Evolutionary conservation across 2,113 vertebrate species (phyloP), one percentile per base, ranked within the genome.

Genomic region (Arenaria interpres): DNA sequence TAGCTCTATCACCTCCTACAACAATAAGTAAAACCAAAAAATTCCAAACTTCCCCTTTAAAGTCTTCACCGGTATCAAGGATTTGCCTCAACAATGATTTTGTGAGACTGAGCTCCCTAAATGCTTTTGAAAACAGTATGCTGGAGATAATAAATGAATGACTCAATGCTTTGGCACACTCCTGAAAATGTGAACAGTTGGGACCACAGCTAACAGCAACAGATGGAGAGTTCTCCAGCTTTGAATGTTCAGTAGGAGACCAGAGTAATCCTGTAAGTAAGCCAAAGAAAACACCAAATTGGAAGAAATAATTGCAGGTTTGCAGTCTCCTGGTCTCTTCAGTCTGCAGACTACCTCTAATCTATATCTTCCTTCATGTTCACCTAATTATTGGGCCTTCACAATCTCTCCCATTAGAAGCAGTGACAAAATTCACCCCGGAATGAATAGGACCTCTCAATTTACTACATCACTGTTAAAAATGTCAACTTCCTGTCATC

Each of bases 201-300:
- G 93, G 64, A 84, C 84, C 80, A 72, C 68, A 95, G 85, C 69
- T 93, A 95, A 74, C 39, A 86, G 88, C 90, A 94, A 92, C 93
- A 97, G 96, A 96, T 85, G 93, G 93, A 83, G 66, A 90, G 60
- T 94, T 78, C 85, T 97, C 82, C 90, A 75, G 89, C 85, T 90
- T 94, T 86, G 72, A 92, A 54, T 28, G 43, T 86, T 93, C 95
- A 89, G 82, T 83, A 71, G 85, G 72, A 93, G 72, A 84, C 68
- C 92, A 81, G 72, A 90, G 46, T 28, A 81, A 80, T 56, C 91
- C 60, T 94, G 85, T 84, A 73, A 77, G 14, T 46, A 56, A 50
- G 64, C 85, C 92, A 89, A 92, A 64, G 71, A 92, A 93, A 90
- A 93, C 72, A 84, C 63, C 12, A 71, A 54, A 33, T 48, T 77